Evolutionary conservation across 2,113 vertebrate species (phyloP).

Genomic region (Morone chrysops): DNA sequence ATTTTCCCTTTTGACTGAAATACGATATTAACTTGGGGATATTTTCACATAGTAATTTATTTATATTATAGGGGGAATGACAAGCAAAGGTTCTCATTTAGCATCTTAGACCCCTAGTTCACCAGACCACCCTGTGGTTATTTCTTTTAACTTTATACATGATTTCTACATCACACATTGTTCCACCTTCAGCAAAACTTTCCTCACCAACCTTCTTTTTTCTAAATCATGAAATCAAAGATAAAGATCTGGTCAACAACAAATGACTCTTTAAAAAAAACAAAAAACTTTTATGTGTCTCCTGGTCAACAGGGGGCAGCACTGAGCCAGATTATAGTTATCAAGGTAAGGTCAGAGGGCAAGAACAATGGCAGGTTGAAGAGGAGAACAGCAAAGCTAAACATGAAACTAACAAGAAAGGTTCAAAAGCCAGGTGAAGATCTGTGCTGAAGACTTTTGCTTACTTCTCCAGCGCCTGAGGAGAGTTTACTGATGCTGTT

Average conservation of each 20-base stretch:
- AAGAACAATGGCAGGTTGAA: neutral
- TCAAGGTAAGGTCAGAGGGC: conserved; percentile 28
- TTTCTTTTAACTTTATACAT: neutral
- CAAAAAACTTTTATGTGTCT: neutral
- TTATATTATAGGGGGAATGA: no score
- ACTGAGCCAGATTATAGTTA: neutral
- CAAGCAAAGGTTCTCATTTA: neutral
- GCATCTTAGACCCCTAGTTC: neutral
- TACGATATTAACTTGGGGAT: no score
- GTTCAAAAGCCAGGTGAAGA: conserved; percentile 2
- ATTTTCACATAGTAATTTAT: no score
- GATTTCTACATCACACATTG: neutral
- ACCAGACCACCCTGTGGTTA: neutral
- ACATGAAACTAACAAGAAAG: conserved; percentile 7
- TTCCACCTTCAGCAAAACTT: neutral
- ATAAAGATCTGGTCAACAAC: neutral
- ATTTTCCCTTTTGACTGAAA: no score
- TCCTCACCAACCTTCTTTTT: neutral
- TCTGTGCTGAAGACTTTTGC: neutral
- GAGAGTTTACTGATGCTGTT: conserved; percentile 35
- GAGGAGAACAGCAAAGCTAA: neutral
- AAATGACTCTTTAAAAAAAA: neutral
- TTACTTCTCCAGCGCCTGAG: neutral
- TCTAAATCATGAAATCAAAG: neutral
- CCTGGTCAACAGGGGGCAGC: conserved; percentile 27